A percentile compares a stretch with the other conserved stretches of the same genome.
Conservation (phyloP, 1,140 invertebrate species). For the Neotoxoptera formosana region DNA sequence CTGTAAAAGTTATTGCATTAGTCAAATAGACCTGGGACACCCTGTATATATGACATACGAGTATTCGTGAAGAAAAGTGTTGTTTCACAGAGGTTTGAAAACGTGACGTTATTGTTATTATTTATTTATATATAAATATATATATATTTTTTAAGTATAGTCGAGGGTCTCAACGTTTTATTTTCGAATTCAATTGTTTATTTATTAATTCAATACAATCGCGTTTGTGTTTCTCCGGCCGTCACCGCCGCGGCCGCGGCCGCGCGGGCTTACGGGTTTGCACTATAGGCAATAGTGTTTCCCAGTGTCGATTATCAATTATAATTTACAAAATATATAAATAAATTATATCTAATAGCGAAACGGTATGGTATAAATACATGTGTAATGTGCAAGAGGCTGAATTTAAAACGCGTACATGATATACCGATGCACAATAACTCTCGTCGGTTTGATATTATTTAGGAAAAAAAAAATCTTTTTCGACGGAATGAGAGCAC, state of each 20-base stretch:
- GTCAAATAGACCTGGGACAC: no score
- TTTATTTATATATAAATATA: no score
- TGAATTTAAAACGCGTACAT: not conserved
- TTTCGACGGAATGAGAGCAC: not conserved
- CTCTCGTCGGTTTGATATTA: not conserved
- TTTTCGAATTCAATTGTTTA: not conserved
- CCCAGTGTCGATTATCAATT: not conserved
- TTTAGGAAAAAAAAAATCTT: not conserved
- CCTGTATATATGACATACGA: not conserved
- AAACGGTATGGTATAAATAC: conserved; percentile 20
- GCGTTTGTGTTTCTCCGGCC: not conserved
- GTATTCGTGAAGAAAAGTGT: not conserved
- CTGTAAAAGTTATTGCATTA: no score
- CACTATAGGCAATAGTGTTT: not conserved
- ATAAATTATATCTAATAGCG: conserved; percentile 19
- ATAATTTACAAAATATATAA: conserved; percentile 29
- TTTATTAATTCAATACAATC: conserved; percentile 14
- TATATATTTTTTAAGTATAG: not conserved
- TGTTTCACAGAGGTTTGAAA: not conserved
- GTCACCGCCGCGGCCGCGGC: no score
- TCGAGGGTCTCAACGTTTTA: not conserved
- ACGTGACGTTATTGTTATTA: not conserved
- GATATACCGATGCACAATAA: not conserved
- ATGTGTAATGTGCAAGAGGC: not conserved
- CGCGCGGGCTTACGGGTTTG: not conserved